phyloP scores from a whole-genome alignment of 2,113 vertebrate genomes.

The Myrmophylax atrothorax region DNA sequence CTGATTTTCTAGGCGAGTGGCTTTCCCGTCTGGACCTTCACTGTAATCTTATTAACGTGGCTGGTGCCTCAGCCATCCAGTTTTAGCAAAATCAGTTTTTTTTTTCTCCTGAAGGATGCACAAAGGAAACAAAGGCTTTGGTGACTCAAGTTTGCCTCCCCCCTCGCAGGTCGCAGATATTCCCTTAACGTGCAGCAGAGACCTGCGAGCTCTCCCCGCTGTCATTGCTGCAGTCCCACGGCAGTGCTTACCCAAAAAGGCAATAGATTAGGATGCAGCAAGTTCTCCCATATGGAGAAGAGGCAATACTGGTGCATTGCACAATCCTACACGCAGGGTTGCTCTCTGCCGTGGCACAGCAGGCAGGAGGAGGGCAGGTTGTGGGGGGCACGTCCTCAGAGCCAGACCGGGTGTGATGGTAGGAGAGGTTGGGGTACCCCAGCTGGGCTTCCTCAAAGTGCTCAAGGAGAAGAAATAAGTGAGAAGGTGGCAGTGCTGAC shows the following conservation, averaged over 20 bases:
- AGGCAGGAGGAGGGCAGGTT: not conserved
- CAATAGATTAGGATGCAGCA: conserved; percentile 50
- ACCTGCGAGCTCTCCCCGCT: conserved; percentile 7
- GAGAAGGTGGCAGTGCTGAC: not conserved
- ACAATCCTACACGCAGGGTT: conserved; percentile 25
- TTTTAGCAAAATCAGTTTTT: not conserved
- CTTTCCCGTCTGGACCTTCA: not conserved
- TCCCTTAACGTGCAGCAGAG: not conserved
- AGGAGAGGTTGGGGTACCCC: not conserved
- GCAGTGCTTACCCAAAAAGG: conserved; percentile 58
- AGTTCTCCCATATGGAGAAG: conserved; percentile 31
- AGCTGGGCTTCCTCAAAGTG: not conserved
- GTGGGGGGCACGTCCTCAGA: not conserved
- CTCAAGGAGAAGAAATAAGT: not conserved
- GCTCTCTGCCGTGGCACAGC: not conserved
- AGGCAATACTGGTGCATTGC: conserved; percentile 73
- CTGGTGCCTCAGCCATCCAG: not conserved
- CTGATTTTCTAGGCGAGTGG: not conserved
- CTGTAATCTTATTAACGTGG: not conserved
- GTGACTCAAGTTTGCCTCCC: not conserved
- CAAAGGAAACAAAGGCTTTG: conserved; percentile 37
- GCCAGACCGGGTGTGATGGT: accelerated
- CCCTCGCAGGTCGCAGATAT: not conserved
- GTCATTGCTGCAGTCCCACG: conserved; percentile 63
- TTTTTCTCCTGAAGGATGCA: not conserved